A percentile compares a stretch with the other conserved stretches of the same genome.
Conservation (phyloP, 2,888 invertebrate genomes). For the Caenorhabditis wallacei region DNA sequence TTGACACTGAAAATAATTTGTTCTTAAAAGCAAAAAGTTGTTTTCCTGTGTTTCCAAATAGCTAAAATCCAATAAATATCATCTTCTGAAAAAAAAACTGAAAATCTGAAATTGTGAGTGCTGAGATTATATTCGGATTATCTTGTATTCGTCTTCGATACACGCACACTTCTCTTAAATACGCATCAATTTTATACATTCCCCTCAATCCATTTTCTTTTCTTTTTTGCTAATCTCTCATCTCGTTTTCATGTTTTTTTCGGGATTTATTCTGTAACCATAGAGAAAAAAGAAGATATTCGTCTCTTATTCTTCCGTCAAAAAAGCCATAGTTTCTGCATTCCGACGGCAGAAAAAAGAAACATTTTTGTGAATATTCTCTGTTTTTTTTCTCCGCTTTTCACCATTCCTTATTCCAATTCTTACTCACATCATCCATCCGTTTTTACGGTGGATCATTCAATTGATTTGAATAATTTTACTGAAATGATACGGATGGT, state of each 20-base stretch:
- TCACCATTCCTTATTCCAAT: slow-evolving; percentile 25
- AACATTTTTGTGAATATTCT: slow-evolving; percentile 10
- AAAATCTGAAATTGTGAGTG: slow-evolving; percentile 18
- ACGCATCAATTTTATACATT: slow-evolving; percentile 33
- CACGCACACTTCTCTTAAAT: slow-evolving; percentile 15
- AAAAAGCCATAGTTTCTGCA: slow-evolving; percentile 22
- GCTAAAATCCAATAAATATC: background rate
- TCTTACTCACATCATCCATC: slow-evolving; percentile 19
- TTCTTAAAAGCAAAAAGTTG: too few species aligned
- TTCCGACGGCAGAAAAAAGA: slow-evolving; percentile 13
- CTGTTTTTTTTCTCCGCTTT: background rate
- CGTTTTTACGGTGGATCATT: slow-evolving; percentile 2
- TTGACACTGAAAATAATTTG: too few species aligned
- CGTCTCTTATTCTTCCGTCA: slow-evolving; percentile 3
- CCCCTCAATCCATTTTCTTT: background rate
- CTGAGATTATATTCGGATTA: slow-evolving; percentile 28
- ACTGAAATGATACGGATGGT: slow-evolving; percentile 52
- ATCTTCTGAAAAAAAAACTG: slow-evolving; percentile 2
- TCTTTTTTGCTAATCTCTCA: slow-evolving; percentile 18
- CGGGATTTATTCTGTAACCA: slow-evolving; percentile 45
- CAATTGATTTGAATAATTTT: slow-evolving; percentile 14
- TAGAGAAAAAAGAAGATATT: slow-evolving; percentile 5
- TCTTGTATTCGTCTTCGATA: background rate
- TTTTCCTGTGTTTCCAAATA: too few species aligned
- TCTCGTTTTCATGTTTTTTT: slow-evolving; percentile 5